phyloP scores from a whole-genome alignment of 1,140 invertebrate species.

The Drosophila watanabei region DNA sequence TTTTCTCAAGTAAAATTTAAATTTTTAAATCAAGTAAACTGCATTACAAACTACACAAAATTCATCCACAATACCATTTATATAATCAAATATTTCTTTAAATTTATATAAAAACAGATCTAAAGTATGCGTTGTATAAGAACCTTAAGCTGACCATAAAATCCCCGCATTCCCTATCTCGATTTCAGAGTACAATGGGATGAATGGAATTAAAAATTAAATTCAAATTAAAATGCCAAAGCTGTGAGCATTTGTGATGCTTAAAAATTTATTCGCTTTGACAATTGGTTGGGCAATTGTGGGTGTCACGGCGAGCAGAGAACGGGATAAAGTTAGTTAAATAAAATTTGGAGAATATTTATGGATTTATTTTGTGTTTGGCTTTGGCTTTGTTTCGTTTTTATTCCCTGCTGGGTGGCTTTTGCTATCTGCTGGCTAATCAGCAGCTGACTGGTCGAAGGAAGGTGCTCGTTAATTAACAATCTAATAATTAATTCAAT shows the following conservation, averaged over 20 bases:
- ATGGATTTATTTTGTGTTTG: constrained; percentile 30
- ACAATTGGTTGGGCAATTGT: constrained; percentile 31
- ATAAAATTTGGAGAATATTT: constrained; percentile 40
- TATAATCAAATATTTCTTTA: not conserved
- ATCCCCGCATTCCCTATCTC: not conserved
- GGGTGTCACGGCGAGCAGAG: not conserved
- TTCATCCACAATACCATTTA: no score
- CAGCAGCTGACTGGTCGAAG: constrained; percentile 25
- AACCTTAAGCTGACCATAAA: not conserved
- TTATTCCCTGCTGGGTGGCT: constrained; percentile 24
- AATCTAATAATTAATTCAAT: constrained; percentile 63
- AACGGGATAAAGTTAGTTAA: constrained; percentile 25
- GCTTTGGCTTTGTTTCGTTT: constrained; percentile 4
- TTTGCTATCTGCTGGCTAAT: constrained; percentile 39
- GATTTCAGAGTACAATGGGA: constrained; percentile 21
- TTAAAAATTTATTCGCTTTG: constrained; percentile 37
- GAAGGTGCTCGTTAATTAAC: constrained; percentile 57
- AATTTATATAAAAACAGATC: not conserved
- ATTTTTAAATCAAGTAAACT: not conserved
- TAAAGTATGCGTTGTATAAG: not conserved
- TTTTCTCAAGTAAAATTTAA: not conserved
- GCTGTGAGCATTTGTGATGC: constrained; percentile 17
- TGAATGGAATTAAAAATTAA: constrained; percentile 45
- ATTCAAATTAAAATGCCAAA: constrained; percentile 54
- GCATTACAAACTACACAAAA: no score